These are phyloP conservation scores for Chesias legatella DNA, from an alignment of 2,888 invertebrate genomes.

Conservation along the genomic window DNA sequence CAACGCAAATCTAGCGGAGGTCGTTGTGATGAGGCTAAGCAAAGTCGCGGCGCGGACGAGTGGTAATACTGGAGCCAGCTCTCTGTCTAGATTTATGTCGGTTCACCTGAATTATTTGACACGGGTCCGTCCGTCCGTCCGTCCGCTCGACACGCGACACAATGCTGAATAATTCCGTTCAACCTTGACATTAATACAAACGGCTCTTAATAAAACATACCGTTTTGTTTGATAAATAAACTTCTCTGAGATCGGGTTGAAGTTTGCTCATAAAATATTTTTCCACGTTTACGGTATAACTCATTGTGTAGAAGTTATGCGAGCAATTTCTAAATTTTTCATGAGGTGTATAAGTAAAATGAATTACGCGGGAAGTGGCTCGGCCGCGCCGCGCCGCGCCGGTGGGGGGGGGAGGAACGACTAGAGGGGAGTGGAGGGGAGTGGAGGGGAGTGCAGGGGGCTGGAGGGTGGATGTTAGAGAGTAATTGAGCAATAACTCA, in stretches of 20 bases:
- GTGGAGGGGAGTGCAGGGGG: background rate
- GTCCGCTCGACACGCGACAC: background rate
- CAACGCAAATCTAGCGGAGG: too few species aligned
- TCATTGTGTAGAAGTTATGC: conserved; percentile 25
- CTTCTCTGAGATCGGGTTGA: conserved; percentile 5
- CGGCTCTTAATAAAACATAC: conserved; percentile 4
- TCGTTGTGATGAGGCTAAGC: too few species aligned
- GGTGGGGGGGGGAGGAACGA: too few species aligned
- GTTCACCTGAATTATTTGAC: conserved; percentile 8
- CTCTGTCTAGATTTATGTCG: conserved; percentile 11
- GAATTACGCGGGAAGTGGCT: conserved; percentile 20
- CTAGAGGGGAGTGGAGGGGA: too few species aligned
- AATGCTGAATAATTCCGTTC: conserved; percentile 3
- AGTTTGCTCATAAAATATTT: conserved; percentile 22
- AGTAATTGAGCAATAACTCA: conserved; percentile 33
- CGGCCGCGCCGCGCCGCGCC: background rate
- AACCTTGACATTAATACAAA: background rate
- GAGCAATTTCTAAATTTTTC: conserved; percentile 31
- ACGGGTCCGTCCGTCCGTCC: background rate
- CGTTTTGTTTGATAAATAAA: conserved; percentile 9
- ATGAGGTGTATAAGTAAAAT: conserved; percentile 31
- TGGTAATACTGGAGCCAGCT: background rate
- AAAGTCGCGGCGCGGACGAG: too few species aligned
- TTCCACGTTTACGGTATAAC: conserved; percentile 25
- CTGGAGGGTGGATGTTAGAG: conserved; percentile 4